These are phyloP conservation scores for Vicugna pacos DNA, from an alignment of 2,113 vertebrate genomes.

Conservation along the genomic window DNA sequence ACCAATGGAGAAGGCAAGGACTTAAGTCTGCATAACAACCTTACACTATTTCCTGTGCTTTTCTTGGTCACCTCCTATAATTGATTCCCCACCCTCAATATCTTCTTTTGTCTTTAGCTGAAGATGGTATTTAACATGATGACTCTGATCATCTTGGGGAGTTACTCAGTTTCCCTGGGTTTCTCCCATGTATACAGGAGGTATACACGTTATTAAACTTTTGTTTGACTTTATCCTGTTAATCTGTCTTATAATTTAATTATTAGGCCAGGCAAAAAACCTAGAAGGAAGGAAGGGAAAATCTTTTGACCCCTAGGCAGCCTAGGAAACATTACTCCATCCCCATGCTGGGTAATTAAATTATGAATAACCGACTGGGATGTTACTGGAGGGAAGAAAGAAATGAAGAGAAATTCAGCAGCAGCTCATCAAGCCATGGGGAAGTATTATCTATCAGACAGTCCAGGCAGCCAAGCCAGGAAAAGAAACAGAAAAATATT, in stretches of 20 bases:
- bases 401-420: neutral
- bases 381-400: neutral
- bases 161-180: neutral
- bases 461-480: neutral
- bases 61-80: neutral
- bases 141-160: neutral
- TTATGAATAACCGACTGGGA: neutral
- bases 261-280: neutral
- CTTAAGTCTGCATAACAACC: neutral
- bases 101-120: neutral
- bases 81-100: neutral
- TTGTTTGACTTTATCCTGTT: neutral
- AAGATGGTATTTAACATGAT: neutral
- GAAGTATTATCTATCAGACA: neutral
- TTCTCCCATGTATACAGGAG: neutral
- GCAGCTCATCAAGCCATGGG: accelerated
- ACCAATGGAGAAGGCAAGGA: neutral
- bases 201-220: neutral
- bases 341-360: neutral
- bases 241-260: neutral
- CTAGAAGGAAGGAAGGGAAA: neutral
- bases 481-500: conserved; percentile 12
- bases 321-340: neutral
- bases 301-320: neutral
- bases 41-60: neutral